Evolutionary conservation across 2,888 invertebrate species (phyloP).

Genomic region (Disparrhopalites patrizii): DNA sequence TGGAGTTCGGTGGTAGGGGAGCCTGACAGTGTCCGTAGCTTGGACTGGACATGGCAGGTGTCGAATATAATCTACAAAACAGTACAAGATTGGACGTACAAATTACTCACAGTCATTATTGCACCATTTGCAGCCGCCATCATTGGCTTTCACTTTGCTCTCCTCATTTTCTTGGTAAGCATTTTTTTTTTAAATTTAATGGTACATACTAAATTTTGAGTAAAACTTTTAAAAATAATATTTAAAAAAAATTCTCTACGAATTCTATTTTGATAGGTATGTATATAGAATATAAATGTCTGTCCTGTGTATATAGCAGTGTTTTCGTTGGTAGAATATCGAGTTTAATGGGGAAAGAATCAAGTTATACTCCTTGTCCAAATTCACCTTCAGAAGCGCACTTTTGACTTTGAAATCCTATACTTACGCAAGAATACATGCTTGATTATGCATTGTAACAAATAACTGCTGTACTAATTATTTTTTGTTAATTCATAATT

Average conservation of each 20-base stretch:
- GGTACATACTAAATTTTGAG: neutral
- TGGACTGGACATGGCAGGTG: slow-evolving; percentile 43
- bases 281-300: too few relatives aligned
- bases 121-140: slow-evolving; percentile 41
- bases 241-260: too few relatives aligned
- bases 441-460: too few relatives aligned
- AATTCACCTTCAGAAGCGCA: too few relatives aligned
- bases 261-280: too few relatives aligned
- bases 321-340: too few relatives aligned
- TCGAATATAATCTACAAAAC: slow-evolving; percentile 34
- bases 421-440: too few relatives aligned
- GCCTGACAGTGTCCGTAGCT: slow-evolving; percentile 40
- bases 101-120: slow-evolving; percentile 37
- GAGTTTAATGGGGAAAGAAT: neutral
- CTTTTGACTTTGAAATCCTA: too few relatives aligned
- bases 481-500: neutral
- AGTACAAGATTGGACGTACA: slow-evolving; percentile 41
- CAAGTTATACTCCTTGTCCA: neutral
- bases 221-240: neutral
- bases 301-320: too few relatives aligned
- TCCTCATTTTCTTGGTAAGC: slow-evolving; percentile 43
- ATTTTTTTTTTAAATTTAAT: slow-evolving; percentile 3
- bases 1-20: slow-evolving; percentile 43
- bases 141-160: slow-evolving; percentile 37
- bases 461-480: too few relatives aligned